A percentile compares a stretch with the other conserved stretches of the same genome.
Conservation (phyloP, 2,797 vertebrate species). For the Holocentrus rufus region DNA sequence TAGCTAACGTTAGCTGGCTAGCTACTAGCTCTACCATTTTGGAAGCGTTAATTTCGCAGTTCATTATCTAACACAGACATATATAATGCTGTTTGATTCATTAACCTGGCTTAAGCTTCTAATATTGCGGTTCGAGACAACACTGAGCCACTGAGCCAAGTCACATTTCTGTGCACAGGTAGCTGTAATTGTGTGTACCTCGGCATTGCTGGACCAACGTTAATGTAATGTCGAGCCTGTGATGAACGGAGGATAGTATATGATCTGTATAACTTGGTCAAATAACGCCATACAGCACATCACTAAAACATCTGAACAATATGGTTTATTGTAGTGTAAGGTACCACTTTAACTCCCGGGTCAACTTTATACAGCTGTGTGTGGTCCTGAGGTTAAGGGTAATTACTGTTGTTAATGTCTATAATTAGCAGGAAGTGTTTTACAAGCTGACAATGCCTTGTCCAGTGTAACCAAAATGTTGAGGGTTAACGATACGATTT, state of each 20-base stretch:
- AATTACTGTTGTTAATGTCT: constrained; percentile 12
- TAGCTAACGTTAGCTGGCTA: constrained; percentile 17
- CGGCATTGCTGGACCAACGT: no score
- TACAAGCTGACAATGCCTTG: neutral
- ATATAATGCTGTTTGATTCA: neutral
- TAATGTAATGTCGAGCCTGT: neutral
- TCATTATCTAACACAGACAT: neutral
- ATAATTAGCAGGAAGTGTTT: constrained; percentile 15
- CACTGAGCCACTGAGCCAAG: neutral
- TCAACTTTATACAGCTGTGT: no score
- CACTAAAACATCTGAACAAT: no score
- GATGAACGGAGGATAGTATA: neutral
- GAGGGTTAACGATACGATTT: constrained; percentile 17
- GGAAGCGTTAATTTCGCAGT: neutral
- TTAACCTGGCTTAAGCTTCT: neutral
- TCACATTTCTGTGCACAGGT: neutral
- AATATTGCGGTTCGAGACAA: neutral
- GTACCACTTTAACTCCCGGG: neutral
- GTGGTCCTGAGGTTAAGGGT: neutral
- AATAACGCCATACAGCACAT: no score
- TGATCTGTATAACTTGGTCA: neutral
- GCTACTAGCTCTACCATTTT: constrained; percentile 49
- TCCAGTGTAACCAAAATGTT: neutral
- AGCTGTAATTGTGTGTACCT: neutral
- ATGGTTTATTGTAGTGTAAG: neutral